Evolutionary conservation across 2,888 invertebrate genomes (phyloP), one percentile per base, ranked within the genome.

Genomic region (Eustalomyia histrio): DNA sequence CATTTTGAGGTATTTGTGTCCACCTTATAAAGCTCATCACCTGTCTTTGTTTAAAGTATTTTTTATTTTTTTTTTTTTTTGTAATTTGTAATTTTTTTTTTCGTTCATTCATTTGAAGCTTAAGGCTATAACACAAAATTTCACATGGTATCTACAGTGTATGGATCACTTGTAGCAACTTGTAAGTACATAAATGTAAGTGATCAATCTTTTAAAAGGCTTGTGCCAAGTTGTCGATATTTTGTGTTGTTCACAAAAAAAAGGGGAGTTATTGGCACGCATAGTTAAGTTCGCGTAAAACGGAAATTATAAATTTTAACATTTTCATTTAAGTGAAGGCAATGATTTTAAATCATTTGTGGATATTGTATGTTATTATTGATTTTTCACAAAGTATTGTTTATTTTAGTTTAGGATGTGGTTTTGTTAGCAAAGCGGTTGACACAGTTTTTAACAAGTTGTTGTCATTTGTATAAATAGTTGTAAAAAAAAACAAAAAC

Each of bases 261-360:
- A 63, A 63, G 67, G 78, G 52, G 71, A 81, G 71, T 75, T 78
- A 58, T 61, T 71, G 78, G 74, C 81, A 81, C 81, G 81, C 78
- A 78, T 63, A 67, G 67, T 79, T 74, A 69, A 69, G 72, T 64
- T 72, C 64, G 67, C 76, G 24, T 75, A 60, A 81, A 81, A 78
- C 81, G 81, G 81, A 81, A 81, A 81, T 81, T 75, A 75, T 81
- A 81, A 81, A 75, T 78, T 71, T 69, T 67, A 52, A 71, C 74
- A 61, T 75, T 78, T 81, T 74, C 61, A 67, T 75, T 74, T 71
- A 67, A 67, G 39, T 78, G 78, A 69, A 71, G 78, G 81, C 69
- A 81, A 78, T 71, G 67, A 71, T 79, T 82, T 73, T 67, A 71
- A 83, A 76, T 80, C 57, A 76, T 64, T 47, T n/a, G n/a, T 76